Evolutionary conservation across 2,113 vertebrate species (phyloP), one percentile per base, ranked within the genome.

Genomic region (Oryzias woworae): DNA sequence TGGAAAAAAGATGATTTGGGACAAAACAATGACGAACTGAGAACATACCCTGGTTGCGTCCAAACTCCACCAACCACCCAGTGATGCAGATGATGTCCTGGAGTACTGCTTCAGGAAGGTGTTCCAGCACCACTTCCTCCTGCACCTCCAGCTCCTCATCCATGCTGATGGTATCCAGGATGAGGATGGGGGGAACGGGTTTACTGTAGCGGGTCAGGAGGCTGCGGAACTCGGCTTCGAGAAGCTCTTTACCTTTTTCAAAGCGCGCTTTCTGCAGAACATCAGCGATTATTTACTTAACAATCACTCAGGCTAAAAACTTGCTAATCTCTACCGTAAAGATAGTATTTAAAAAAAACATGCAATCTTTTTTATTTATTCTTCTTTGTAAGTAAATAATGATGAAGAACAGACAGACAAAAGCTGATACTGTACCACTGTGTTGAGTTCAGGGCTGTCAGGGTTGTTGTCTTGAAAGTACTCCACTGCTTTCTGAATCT

Each of bases 381-480:
- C 31, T 36, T 36, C 31, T 12, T 36, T 36, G 10, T 36, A 36
- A 12, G 7, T 48, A 17, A 15, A 3, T 2, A 5, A 45, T 13
- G 14, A 0, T 3, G 26, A 28, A 28, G 26, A 28, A 28, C 26
- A 28, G 3, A 44, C 31, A 50, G 22, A 51, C n/a, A 22, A 46
- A 6, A 2, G 53, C 16, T 12, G 41, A 57, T 7, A 1, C 26
- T 82, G 79, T 92, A 99, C 97, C 94, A 98, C 97, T 26, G 95
- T 95, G 89, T 98, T 98, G 80, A 98, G 94, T 58, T 98, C 97
- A 0, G 97, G 97, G 69, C 96, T 98, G 89, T 98, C 97, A 0
- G 97, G 97, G 65, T 96, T 98, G 64, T 99, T 99, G 83, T 99
- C 96, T 82, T 98, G 96, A 71, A 99, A 99, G 58, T 97, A 99